Percentiles rank a stretch among this genome's conserved stretches.
Conservation (phyloP, 2,113 vertebrate genomes). For the Microcebus ravelobensis region DNA sequence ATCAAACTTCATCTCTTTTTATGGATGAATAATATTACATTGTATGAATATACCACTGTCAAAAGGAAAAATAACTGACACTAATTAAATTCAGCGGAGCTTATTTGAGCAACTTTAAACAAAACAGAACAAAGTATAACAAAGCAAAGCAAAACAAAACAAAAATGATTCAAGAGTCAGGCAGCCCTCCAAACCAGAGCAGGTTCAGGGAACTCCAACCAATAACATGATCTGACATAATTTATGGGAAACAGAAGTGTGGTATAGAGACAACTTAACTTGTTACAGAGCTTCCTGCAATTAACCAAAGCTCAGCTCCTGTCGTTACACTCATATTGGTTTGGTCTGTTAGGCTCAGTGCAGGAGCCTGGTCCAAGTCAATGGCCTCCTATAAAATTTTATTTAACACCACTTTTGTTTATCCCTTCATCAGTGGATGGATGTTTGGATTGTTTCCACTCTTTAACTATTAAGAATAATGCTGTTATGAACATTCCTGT, state of each 20-base stretch:
- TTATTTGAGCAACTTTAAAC: not conserved
- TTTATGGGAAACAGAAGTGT: not conserved
- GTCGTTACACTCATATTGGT: not conserved
- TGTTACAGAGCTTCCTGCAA: not conserved
- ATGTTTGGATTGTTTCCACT: not conserved
- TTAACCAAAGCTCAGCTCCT: not conserved
- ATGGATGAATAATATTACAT: not conserved
- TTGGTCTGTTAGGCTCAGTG: not conserved
- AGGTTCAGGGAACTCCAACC: not conserved
- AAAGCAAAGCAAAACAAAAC: not conserved
- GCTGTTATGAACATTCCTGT: not conserved
- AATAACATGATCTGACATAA: not conserved
- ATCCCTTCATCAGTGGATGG: not conserved
- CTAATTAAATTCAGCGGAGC: not conserved
- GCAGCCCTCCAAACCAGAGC: not conserved
- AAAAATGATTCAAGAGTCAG: not conserved
- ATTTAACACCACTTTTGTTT: not conserved
- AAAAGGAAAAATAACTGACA: not conserved
- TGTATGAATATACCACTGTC: not conserved
- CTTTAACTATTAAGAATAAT: not conserved
- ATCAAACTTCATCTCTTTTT: not conserved
- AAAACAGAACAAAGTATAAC: not conserved
- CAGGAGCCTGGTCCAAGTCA: not conserved
- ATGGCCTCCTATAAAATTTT: not conserved
- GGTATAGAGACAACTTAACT: not conserved